Conservation (phyloP, 2,797 vertebrate species). For the Lerista edwardsae region DNA sequence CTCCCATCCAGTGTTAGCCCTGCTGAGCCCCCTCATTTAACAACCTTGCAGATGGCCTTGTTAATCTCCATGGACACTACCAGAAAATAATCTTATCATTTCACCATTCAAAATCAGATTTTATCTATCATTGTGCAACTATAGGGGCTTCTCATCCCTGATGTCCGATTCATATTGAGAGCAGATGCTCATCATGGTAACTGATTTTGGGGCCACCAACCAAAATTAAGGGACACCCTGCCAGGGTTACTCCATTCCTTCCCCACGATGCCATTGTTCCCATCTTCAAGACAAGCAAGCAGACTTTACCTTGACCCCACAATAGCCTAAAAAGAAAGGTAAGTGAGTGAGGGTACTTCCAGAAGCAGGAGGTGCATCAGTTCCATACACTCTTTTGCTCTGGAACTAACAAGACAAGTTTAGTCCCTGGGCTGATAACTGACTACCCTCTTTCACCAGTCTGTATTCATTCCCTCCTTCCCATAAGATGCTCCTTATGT, state of each 20-base stretch:
- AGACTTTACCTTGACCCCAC: not conserved
- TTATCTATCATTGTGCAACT: no score
- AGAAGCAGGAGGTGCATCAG: not conserved
- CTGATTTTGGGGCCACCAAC: not conserved
- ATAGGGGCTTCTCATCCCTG: no score
- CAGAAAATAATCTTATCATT: not conserved
- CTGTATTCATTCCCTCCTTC: not conserved
- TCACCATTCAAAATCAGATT: no score
- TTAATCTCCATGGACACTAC: not conserved
- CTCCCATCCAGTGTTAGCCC: not conserved
- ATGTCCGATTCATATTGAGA: not conserved
- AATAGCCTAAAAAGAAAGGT: not conserved
- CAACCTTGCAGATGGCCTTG: not conserved
- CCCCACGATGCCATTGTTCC: not conserved
- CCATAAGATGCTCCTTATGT: not conserved
- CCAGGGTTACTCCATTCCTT: not conserved
- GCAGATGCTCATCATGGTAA: not conserved
- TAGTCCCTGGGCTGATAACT: not conserved
- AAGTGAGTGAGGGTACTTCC: not conserved
- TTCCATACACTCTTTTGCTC: not conserved
- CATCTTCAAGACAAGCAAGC: not conserved
- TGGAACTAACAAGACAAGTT: not conserved
- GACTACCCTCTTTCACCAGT: not conserved
- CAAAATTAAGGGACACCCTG: not conserved
- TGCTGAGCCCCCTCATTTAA: not conserved